Evolutionary conservation across 2,797 vertebrate species (phyloP), one percentile per base, ranked within the genome.

Genomic region (Rhynchotus rufescens): DNA sequence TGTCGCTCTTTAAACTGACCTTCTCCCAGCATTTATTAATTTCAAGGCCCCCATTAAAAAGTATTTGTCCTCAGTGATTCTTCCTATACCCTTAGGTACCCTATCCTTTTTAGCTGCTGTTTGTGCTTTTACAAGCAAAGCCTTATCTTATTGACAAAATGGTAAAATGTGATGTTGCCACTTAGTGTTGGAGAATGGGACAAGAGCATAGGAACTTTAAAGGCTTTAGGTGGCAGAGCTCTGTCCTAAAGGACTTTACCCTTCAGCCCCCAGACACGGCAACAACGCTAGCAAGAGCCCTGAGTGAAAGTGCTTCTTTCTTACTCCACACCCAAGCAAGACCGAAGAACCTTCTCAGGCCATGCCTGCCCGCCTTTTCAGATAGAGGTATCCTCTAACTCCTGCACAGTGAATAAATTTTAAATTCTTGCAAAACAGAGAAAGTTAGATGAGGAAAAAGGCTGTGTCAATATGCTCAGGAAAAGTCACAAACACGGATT

Each of bases 391-490:
- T 32, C 59, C 40, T 28, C 52, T 23, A 81, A 42, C 12, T 23
- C 22, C 15, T 60, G 15, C 44, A 56, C 60, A 25, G 30, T 42
- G 72, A 65, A 28, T 57, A 69, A 42, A 7, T 66, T 42, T 49
- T 5, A 88, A 95, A 61, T 45, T 8, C 26, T 69, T 66, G 42
- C 40, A 40, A 44, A 82, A 47, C 4, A n/a, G 28, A 82, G 54
- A 73, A 89, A 61, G 51, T 42, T 34, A 83, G 42, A 42, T 28
- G n/a, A 80, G 56, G 42, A 15, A 85, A 68, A 92, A 84, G 57
- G 44, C 64, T 69, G 28, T 75, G 60, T 32, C 45, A 40, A 49
- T 12, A 60, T 8, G n/a, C 13, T 71, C 42, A 81, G 42, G 40
- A 60, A 13, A 36, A 60, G 66, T 54, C 65, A 91, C 25, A 26